Evolutionary conservation across 23 tunicate species (phyloP).

Genomic region (Phallusia fumigata): DNA sequence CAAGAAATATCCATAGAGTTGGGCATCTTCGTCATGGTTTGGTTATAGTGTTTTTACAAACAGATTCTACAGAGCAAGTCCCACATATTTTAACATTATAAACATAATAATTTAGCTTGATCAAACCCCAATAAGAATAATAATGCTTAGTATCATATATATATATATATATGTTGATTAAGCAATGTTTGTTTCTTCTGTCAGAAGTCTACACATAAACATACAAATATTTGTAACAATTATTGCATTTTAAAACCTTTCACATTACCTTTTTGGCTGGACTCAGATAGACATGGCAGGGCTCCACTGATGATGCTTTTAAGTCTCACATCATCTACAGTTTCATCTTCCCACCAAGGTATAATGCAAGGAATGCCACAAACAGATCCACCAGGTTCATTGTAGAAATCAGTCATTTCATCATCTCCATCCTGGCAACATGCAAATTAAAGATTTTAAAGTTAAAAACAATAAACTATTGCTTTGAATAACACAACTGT

Average conservation of each 20-base stretch:
- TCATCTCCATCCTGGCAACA: constrained; percentile 66
- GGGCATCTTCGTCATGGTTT: too few relatives aligned
- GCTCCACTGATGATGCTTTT: constrained; percentile 37
- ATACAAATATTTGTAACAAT: too few relatives aligned
- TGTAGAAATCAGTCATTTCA: constrained; percentile 83
- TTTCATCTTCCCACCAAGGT: constrained; percentile 31
- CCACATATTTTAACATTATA: neutral
- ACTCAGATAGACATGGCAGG: constrained; percentile 22
- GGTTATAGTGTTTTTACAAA: too few relatives aligned
- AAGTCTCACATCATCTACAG: constrained; percentile 18
- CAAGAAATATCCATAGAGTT: too few relatives aligned
- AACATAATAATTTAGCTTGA: neutral
- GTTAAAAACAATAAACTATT: too few relatives aligned
- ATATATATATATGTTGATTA: too few relatives aligned
- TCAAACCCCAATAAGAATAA: neutral
- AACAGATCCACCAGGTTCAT: constrained; percentile 65
- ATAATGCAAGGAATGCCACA: constrained; percentile 56
- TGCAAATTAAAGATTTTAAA: neutral
- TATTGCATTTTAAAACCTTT: neutral
- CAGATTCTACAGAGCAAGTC: too few relatives aligned
- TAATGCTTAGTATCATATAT: neutral
- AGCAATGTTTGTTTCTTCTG: too few relatives aligned
- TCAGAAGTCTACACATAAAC: too few relatives aligned
- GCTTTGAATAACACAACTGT: too few relatives aligned
- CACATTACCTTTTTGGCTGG: constrained; percentile 20